Evolutionary conservation across 1,140 invertebrate genomes (phyloP).

Genomic region (Melitaea cinxia): DNA sequence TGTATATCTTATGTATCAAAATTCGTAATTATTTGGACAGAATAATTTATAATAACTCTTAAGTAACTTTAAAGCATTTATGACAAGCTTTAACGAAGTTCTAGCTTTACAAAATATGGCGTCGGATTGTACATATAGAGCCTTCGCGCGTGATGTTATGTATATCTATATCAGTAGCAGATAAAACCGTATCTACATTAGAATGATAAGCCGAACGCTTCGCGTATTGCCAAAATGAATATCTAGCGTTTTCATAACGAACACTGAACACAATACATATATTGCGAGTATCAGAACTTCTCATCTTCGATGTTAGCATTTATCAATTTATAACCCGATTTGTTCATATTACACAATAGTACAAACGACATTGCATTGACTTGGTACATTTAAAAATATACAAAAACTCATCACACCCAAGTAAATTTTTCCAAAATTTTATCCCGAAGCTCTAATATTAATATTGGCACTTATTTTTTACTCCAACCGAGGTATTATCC

Average conservation of each 20-base stretch:
- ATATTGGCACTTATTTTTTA: conserved; percentile 5
- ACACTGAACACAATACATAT: conserved; percentile 32
- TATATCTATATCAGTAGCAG: conserved; percentile 61
- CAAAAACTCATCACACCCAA: background rate
- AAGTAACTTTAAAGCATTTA: conserved; percentile 39
- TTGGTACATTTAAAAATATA: background rate
- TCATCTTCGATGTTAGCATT: background rate
- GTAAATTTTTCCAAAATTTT: background rate
- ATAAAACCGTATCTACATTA: conserved; percentile 60
- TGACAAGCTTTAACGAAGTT: conserved; percentile 22
- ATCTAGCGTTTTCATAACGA: conserved; percentile 43
- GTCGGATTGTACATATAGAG: conserved; percentile 26
- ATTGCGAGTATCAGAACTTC: background rate
- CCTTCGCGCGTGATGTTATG: conserved; percentile 20
- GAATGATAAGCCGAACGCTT: conserved; percentile 55
- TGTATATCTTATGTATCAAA: conserved; percentile 8
- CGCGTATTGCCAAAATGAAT: conserved; percentile 53
- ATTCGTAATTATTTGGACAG: conserved; percentile 30
- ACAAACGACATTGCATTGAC: background rate
- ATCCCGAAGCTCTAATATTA: background rate
- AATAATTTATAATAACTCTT: conserved; percentile 30
- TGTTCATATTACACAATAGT: conserved; percentile 2
- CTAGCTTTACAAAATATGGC: conserved; percentile 35
- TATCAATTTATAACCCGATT: background rate
- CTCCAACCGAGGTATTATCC: background rate